A percentile compares a stretch with the other conserved stretches of the same genome.
Evolutionary conservation across 2,888 invertebrate species (phyloP).

Genomic region (Alloplasta piceator): DNA sequence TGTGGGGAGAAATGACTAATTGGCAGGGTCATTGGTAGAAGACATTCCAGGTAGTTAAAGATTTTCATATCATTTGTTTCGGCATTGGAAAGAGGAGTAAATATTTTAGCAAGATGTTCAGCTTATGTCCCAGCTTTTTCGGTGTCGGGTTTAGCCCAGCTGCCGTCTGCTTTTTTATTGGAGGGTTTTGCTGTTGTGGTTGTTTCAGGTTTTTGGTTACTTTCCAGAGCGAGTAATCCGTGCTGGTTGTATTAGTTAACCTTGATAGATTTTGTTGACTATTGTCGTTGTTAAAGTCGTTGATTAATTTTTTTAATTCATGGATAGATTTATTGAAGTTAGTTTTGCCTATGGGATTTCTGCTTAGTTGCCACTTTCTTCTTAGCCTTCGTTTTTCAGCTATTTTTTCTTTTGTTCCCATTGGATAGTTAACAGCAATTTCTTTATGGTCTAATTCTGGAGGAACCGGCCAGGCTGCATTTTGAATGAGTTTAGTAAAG

Average conservation of each 20-base stretch:
- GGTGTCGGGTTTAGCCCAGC: conserved; percentile 50
- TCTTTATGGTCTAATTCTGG: background rate
- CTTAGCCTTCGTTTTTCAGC: conserved; percentile 46
- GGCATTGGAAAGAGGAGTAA: background rate
- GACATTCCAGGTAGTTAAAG: background rate
- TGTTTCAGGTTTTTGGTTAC: conserved; percentile 48
- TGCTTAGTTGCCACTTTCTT: conserved; percentile 59
- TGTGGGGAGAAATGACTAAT: background rate
- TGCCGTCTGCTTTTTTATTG: conserved; percentile 4
- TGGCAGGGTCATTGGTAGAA: background rate
- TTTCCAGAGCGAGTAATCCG: conserved; percentile 53
- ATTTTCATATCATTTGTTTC: background rate
- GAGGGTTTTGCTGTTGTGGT: conserved; percentile 37
- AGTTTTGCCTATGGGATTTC: conserved; percentile 60
- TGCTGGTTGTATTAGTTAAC: conserved; percentile 30
- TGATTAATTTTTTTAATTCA: conserved; percentile 58
- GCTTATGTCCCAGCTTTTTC: conserved; percentile 51
- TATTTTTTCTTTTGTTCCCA: conserved; percentile 55
- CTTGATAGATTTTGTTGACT: conserved; percentile 12
- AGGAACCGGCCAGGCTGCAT: conserved; percentile 53
- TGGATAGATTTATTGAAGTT: conserved; percentile 50
- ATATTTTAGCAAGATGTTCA: conserved; percentile 45
- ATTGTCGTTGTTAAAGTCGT: conserved; percentile 38
- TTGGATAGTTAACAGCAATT: background rate
- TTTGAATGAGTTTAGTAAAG: conserved; percentile 55